phyloP scores from a whole-genome alignment of 2,113 vertebrate genomes.

The Verasper variegatus region DNA sequence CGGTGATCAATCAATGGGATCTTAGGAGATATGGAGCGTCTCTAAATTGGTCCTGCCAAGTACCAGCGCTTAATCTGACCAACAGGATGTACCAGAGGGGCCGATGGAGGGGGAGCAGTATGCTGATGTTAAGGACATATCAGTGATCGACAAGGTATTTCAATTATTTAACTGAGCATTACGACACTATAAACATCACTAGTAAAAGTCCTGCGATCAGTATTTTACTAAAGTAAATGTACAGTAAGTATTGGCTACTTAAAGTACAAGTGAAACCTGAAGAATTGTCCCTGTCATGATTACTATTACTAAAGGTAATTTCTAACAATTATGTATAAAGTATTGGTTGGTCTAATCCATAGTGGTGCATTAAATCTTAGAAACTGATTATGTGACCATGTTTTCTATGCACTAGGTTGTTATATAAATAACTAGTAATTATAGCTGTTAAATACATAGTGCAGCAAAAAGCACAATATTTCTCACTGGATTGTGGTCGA shows the following conservation, averaged over 20 bases:
- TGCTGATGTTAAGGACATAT: conserved; percentile 22
- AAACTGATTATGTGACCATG: neutral
- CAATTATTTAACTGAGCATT: neutral
- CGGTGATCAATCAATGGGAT: conserved; percentile 42
- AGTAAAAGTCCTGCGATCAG: neutral
- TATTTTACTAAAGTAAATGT: neutral
- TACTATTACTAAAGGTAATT: neutral
- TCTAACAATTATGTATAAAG: too few species aligned
- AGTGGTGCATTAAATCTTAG: neutral
- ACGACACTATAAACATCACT: neutral
- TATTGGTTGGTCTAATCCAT: neutral
- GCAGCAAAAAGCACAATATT: neutral
- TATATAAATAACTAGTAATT: neutral
- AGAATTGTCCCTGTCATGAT: neutral
- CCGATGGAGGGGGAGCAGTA: conserved; percentile 7
- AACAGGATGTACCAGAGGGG: conserved; percentile 22
- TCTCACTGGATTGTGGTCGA: neutral
- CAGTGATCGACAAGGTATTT: neutral
- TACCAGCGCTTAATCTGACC: neutral
- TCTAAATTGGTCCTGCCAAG: conserved; percentile 25
- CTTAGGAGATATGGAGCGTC: conserved; percentile 31
- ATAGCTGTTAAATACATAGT: neutral
- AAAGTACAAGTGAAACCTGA: too few species aligned
- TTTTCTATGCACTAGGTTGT: neutral
- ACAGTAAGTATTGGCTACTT: too few species aligned